phyloP scores from a whole-genome alignment of 2,888 invertebrate genomes.

The Bhutanitis thaidina region DNA sequence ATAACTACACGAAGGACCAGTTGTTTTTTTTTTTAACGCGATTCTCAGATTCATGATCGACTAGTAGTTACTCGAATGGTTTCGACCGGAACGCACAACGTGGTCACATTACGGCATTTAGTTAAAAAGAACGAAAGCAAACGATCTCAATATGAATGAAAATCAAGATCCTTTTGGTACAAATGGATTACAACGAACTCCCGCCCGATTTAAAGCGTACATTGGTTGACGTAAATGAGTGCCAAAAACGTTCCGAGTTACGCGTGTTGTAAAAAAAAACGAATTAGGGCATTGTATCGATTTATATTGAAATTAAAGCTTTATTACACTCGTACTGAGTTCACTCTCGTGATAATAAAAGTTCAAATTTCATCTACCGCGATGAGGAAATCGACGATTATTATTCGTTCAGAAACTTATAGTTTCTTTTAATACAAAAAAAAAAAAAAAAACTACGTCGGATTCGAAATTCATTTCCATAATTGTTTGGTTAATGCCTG shows the following conservation, averaged over 20 bases:
- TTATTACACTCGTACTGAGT: too few species aligned
- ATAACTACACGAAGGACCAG: slow-evolving; percentile 9
- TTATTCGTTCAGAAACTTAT: too few species aligned
- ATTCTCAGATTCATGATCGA: slow-evolving; percentile 66
- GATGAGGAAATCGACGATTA: background rate
- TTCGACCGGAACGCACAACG: background rate
- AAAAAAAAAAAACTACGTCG: background rate
- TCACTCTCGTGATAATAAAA: too few species aligned
- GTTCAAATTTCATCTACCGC: background rate
- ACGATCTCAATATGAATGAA: background rate
- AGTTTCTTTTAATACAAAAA: too few species aligned
- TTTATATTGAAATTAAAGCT: too few species aligned
- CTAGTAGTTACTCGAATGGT: slow-evolving; percentile 43
- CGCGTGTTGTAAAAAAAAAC: too few species aligned
- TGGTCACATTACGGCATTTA: background rate
- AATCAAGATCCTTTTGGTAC: background rate
- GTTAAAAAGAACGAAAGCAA: background rate
- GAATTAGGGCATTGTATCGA: too few species aligned
- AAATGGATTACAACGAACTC: too few species aligned
- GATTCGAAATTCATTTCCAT: background rate
- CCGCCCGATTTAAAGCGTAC: too few species aligned
- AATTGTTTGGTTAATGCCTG: too few species aligned
- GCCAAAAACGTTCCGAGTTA: too few species aligned
- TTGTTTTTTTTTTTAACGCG: slow-evolving; percentile 38
- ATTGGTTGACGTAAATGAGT: too few species aligned